A percentile compares a stretch with the other conserved stretches of the same genome.
phyloP scores from a whole-genome alignment of 2,888 invertebrate genomes.

The Seira sanloemensis region DNA sequence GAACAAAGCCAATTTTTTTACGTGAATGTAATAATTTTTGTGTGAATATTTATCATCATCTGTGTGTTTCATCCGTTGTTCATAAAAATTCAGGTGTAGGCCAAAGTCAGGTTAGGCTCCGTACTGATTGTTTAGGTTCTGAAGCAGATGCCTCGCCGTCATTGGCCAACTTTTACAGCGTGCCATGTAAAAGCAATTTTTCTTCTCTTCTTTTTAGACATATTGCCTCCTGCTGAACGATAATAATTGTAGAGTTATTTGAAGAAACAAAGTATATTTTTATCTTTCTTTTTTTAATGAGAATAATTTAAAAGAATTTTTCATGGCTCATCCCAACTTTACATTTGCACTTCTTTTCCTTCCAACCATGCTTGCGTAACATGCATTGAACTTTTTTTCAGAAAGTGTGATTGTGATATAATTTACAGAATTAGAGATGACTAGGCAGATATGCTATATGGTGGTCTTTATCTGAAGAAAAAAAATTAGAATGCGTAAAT shows the following conservation, averaged over 20 bases:
- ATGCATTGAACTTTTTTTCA: slow-evolving; percentile 2
- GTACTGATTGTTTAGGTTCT: neutral
- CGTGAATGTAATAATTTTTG: slow-evolving; percentile 55
- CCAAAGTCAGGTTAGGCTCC: slow-evolving; percentile 1
- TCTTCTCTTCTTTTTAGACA: neutral
- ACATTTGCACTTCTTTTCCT: slow-evolving; percentile 24
- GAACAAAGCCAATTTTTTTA: slow-evolving; percentile 51
- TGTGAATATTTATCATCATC: slow-evolving; percentile 45
- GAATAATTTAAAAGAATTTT: slow-evolving; percentile 40
- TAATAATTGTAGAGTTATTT: slow-evolving; percentile 4
- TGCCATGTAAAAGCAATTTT: slow-evolving; percentile 1
- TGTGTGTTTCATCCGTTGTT: slow-evolving; percentile 8
- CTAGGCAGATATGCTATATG: slow-evolving; percentile 46
- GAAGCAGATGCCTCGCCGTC: slow-evolving; percentile 23
- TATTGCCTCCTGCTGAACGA: neutral
- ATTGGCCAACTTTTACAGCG: neutral
- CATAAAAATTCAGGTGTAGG: neutral
- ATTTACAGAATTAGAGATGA: slow-evolving; percentile 54
- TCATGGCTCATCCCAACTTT: slow-evolving; percentile 39
- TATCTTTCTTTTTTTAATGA: slow-evolving; percentile 30
- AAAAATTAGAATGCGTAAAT: neutral
- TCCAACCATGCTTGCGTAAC: slow-evolving; percentile 42
- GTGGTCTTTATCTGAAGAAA: slow-evolving; percentile 26
- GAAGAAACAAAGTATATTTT: slow-evolving; percentile 37
- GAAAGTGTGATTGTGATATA: slow-evolving; percentile 14